phyloP scores from a whole-genome alignment of 1,140 invertebrate species.

The Nautilus pompilius region DNA sequence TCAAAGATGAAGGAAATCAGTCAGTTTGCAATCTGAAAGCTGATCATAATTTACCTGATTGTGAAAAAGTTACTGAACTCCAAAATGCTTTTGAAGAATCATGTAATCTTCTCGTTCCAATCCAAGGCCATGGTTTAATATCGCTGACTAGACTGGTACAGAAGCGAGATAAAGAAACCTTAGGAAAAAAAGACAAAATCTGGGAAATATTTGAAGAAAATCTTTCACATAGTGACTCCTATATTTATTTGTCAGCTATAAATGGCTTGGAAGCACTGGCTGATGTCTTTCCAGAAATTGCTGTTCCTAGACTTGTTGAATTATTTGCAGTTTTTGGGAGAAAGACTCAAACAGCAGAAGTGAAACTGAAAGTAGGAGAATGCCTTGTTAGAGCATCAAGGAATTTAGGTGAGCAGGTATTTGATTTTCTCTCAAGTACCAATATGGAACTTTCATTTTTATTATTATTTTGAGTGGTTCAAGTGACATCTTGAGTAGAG shows the following conservation, averaged over 20 bases:
- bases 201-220: constrained; percentile 66
- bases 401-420: constrained; percentile 69
- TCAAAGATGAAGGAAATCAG: too few relatives aligned
- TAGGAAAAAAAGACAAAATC: constrained; percentile 66
- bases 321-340: constrained; percentile 61
- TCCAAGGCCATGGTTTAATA: constrained; percentile 76
- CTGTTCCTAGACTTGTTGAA: constrained; percentile 66
- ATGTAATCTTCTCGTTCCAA: constrained; percentile 72
- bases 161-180: constrained; percentile 62
- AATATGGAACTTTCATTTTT: too few relatives aligned
- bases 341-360: constrained; percentile 57
- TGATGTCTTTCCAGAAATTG: constrained; percentile 64
- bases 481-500: too few relatives aligned
- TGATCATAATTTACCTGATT: too few relatives aligned
- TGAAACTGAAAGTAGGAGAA: constrained; percentile 77
- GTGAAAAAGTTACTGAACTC: constrained; percentile 8
- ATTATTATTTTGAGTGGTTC: too few relatives aligned
- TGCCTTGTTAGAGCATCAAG: constrained; percentile 72
- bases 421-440: too few relatives aligned
- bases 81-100: constrained; percentile 64
- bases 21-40: too few relatives aligned
- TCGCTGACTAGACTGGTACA: constrained; percentile 70
- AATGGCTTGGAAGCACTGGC: constrained; percentile 71
- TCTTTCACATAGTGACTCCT: constrained; percentile 76
- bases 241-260: constrained; percentile 76